These are phyloP conservation scores for Carterocephalus palaemon DNA, from an alignment of 2,888 invertebrate species.

Conservation along the genomic window DNA sequence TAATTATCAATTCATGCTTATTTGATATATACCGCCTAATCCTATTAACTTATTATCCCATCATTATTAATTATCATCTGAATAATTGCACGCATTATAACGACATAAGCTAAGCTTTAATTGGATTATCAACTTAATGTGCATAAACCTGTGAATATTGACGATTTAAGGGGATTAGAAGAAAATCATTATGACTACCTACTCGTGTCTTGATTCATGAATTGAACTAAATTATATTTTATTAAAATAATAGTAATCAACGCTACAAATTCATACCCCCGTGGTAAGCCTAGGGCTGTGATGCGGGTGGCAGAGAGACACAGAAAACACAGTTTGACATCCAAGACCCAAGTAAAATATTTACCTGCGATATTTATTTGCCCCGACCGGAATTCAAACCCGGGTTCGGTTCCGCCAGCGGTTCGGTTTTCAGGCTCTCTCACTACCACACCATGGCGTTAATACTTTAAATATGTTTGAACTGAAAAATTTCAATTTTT, in stretches of 20 bases:
- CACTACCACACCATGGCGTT: neutral
- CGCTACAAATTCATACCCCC: no score
- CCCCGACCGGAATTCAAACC: no score
- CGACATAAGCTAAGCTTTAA: slow-evolving; percentile 1
- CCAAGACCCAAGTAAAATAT: no score
- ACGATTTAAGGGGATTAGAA: neutral
- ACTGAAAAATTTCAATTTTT: neutral
- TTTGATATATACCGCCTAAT: neutral
- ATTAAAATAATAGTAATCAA: no score
- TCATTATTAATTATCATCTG: neutral
- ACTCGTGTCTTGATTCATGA: no score
- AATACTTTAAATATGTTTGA: neutral
- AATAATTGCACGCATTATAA: neutral
- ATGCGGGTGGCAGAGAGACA: no score
- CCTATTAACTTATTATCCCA: slow-evolving; percentile 2
- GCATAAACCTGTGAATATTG: neutral
- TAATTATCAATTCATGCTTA: neutral
- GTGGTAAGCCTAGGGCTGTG: no score
- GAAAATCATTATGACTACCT: neutral
- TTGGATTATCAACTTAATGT: neutral
- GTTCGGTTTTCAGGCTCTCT: no score
- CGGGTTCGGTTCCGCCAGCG: no score
- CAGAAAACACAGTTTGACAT: no score
- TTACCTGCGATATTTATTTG: no score
- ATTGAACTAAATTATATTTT: no score